Percentiles rank a stretch among this genome's conserved stretches.
Conservation (phyloP, 2,113 vertebrate genomes). For the Chinchilla lanigera region DNA sequence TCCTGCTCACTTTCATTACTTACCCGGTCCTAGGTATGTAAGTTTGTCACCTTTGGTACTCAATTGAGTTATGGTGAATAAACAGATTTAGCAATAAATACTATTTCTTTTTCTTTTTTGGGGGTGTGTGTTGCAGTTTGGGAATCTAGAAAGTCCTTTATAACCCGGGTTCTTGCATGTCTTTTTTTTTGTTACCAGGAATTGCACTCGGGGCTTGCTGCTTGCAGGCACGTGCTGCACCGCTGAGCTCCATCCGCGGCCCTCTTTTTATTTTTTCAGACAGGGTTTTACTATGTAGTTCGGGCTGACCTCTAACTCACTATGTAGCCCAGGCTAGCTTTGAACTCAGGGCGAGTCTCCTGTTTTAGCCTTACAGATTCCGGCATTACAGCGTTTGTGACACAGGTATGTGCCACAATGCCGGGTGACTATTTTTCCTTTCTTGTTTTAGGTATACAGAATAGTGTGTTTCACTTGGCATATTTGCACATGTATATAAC, state of each 20-base stretch:
- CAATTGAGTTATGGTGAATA: background rate
- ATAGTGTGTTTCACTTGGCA: background rate
- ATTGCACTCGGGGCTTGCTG: no score
- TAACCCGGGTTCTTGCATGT: no score
- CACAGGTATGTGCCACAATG: no score
- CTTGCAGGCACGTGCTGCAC: background rate
- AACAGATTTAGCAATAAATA: constrained; percentile 13
- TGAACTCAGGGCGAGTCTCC: background rate
- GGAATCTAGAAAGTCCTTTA: no score
- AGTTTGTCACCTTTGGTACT: background rate
- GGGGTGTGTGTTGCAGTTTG: no score
- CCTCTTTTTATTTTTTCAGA: background rate
- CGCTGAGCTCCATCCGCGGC: no score
- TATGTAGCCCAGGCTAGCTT: background rate
- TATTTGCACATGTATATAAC: background rate
- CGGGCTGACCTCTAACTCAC: background rate
- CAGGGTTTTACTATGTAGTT: background rate
- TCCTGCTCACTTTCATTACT: background rate
- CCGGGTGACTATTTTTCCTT: no score
- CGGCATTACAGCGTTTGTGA: background rate
- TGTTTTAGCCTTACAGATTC: background rate
- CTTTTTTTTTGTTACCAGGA: no score
- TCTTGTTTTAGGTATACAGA: background rate
- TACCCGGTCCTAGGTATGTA: background rate
- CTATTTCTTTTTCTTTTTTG: background rate